These are phyloP conservation scores for Mohoua ochrocephala DNA, from an alignment of 2,113 vertebrate species.

Conservation along the genomic window DNA sequence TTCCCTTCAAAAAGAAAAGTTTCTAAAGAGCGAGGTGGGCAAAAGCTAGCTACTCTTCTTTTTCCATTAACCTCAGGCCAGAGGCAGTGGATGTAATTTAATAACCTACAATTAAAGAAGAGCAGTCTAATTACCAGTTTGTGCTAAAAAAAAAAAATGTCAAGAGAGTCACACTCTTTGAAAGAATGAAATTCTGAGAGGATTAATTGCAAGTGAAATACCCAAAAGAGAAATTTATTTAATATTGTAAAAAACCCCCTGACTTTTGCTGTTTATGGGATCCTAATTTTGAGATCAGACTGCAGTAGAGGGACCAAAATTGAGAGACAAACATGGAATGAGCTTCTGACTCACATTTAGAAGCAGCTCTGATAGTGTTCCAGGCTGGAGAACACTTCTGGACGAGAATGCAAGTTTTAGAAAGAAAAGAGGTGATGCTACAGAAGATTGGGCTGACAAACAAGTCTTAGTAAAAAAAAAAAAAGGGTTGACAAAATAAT, in stretches of 20 bases:
- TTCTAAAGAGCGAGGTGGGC: background rate
- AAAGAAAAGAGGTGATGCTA: background rate
- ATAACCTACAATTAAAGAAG: slow-evolving; percentile 9
- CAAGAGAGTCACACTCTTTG: background rate
- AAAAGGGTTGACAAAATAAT: background rate
- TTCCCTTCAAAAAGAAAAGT: background rate
- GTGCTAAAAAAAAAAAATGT: background rate
- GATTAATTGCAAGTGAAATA: background rate
- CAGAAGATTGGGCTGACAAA: background rate
- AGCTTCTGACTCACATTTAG: background rate
- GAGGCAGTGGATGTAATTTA: background rate
- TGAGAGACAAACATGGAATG: background rate
- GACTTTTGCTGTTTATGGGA: background rate
- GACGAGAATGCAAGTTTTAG: background rate
- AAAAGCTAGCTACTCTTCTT: background rate
- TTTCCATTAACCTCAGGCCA: background rate
- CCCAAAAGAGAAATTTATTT: background rate
- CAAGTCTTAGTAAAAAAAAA: background rate
- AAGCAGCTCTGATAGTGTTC: background rate
- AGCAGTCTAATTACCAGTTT: background rate
- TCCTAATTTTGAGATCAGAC: background rate
- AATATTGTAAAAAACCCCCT: background rate
- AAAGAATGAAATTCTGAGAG: background rate
- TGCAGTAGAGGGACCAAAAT: background rate
- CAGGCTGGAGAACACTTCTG: background rate